phyloP scores from a whole-genome alignment of 2,797 vertebrate species.

The Cephalopachus bancanus region DNA sequence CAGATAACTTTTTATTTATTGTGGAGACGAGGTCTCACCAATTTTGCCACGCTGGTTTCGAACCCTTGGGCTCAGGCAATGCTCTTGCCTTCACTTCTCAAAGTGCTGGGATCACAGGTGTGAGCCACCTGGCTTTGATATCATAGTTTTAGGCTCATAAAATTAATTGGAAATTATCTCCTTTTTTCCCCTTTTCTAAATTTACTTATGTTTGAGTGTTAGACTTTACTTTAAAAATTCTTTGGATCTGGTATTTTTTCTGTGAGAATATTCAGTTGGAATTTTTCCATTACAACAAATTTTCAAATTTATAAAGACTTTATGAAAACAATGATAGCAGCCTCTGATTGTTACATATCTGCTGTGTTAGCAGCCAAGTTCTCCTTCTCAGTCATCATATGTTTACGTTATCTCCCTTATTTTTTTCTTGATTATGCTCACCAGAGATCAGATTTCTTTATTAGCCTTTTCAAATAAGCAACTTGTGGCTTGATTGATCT shows the following conservation, averaged over 20 bases:
- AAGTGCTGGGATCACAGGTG: no score
- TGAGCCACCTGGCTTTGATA: conserved; percentile 31
- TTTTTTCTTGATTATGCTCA: conserved; percentile 56
- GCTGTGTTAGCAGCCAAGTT: neutral
- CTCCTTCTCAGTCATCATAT: neutral
- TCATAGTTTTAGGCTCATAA: conserved; percentile 24
- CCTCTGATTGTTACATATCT: conserved; percentile 43
- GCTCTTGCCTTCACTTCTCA: no score
- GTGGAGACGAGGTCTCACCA: no score
- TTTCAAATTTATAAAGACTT: conserved; percentile 58
- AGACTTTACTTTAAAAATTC: conserved; percentile 39
- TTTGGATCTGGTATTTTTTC: conserved; percentile 50
- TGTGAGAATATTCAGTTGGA: conserved; percentile 32
- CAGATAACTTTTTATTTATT: no score
- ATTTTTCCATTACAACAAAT: neutral
- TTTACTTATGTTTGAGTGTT: conserved; percentile 47
- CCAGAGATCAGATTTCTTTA: neutral
- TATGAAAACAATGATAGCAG: neutral
- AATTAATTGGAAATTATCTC: conserved; percentile 41
- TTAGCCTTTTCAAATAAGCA: conserved; percentile 59
- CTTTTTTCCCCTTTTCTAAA: conserved; percentile 44
- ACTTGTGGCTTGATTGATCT: conserved; percentile 13
- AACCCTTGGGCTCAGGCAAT: no score
- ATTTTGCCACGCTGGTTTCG: no score
- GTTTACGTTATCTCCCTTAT: conserved; percentile 22